phyloP scores from a whole-genome alignment of 2,888 invertebrate genomes.

The Drosophila borealis region DNA sequence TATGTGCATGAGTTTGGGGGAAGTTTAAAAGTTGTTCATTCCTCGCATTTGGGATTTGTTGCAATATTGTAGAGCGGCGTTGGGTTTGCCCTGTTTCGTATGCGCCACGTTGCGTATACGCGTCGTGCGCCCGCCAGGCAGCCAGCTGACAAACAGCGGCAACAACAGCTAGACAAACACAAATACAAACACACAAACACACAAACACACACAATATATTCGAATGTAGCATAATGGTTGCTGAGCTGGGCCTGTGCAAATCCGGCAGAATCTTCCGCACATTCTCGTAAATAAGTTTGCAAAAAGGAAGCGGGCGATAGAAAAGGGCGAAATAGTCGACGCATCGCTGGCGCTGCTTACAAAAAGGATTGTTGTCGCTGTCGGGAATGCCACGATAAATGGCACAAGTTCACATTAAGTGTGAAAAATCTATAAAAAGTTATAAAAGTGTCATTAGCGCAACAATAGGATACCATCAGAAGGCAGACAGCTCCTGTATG shows the following conservation, averaged over 20 bases:
- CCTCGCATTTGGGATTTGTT: conserved; percentile 75
- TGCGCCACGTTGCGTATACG: conserved; percentile 71
- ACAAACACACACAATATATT: conserved; percentile 22
- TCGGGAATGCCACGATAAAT: conserved; percentile 61
- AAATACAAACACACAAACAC: not conserved
- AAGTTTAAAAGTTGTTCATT: conserved; percentile 77
- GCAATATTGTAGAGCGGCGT: conserved; percentile 59
- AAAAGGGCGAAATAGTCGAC: conserved; percentile 51
- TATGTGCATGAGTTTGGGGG: conserved; percentile 35
- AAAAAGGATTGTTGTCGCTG: conserved; percentile 73
- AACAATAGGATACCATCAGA: conserved; percentile 46
- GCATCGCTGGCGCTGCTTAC: conserved; percentile 42
- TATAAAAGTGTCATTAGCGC: conserved; percentile 81
- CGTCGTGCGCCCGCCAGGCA: conserved; percentile 26
- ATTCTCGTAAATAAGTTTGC: conserved; percentile 73
- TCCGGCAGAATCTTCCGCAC: conserved; percentile 67
- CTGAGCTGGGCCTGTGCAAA: conserved; percentile 47
- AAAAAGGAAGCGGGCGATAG: conserved; percentile 39
- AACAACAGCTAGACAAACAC: conserved; percentile 32
- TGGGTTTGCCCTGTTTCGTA: conserved; percentile 57
- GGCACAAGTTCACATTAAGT: conserved; percentile 76
- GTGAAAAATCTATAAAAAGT: conserved; percentile 81
- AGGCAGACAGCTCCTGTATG: conserved; percentile 22
- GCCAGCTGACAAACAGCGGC: conserved; percentile 34
- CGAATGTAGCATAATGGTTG: conserved; percentile 43